phyloP scores from a whole-genome alignment of 2,113 vertebrate genomes.

The Alethe castanea region DNA sequence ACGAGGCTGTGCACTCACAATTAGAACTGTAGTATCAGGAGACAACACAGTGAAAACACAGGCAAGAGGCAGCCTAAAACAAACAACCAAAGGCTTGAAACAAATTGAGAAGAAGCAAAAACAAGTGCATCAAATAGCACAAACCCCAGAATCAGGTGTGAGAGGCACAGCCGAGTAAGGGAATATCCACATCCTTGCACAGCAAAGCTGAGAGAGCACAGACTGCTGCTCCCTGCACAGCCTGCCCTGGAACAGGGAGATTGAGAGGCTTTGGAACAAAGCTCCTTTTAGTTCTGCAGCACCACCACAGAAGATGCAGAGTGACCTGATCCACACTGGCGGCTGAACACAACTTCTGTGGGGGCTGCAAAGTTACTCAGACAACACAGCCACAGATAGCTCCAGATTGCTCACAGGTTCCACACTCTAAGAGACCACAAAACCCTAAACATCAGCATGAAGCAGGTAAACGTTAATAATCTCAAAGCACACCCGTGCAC shows the following conservation, averaged over 20 bases:
- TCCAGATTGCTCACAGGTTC: background rate
- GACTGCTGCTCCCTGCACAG: conserved; percentile 47
- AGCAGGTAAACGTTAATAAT: background rate
- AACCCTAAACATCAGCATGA: background rate
- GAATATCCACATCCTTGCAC: conserved; percentile 53
- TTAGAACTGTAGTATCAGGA: conserved; percentile 61
- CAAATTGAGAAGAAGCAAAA: conserved; percentile 69
- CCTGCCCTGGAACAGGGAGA: conserved; percentile 54
- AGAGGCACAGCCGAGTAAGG: conserved; percentile 59
- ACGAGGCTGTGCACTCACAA: conserved; percentile 53
- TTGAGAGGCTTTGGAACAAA: conserved; percentile 65
- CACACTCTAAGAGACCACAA: background rate
- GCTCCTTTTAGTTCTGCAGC: conserved; percentile 62
- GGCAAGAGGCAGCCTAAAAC: conserved; percentile 56
- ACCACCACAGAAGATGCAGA: background rate
- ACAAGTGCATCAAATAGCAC: conserved; percentile 59
- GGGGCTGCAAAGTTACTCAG: background rate
- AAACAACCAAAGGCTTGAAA: conserved; percentile 67
- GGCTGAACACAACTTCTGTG: background rate
- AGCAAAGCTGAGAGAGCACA: conserved; percentile 53
- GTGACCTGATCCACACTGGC: background rate
- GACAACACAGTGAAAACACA: conserved; percentile 33
- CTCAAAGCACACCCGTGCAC: background rate
- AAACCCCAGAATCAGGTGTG: conserved; percentile 36
- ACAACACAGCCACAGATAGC: background rate